phyloP scores from a whole-genome alignment of 2,113 vertebrate species.

The Thunnus thynnus region DNA sequence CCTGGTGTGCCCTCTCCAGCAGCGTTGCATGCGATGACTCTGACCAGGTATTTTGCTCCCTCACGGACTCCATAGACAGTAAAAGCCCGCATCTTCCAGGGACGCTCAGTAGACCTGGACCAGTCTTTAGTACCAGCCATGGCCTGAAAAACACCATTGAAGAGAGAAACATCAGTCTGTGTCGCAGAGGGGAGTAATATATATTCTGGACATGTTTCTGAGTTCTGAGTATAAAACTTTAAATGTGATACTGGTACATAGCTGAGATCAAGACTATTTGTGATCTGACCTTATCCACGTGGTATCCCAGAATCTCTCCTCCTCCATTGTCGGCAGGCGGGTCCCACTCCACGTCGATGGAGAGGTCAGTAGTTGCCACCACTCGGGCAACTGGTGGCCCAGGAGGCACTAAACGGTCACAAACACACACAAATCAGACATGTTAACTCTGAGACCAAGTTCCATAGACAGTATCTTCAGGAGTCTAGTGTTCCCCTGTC shows the following conservation, averaged over 20 bases:
- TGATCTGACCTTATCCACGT: conserved; percentile 90
- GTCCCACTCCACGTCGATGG: conserved; percentile 95
- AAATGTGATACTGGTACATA: too few relatives aligned
- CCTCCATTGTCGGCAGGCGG: conserved; percentile 93
- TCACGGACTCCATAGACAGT: conserved; percentile 95
- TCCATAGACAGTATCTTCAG: not conserved
- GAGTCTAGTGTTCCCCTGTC: too few relatives aligned
- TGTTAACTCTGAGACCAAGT: not conserved
- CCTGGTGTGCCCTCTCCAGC: conserved; percentile 96
- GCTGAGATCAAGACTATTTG: not conserved
- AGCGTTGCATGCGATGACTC: conserved; percentile 92
- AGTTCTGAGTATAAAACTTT: too few relatives aligned
- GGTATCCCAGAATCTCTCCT: conserved; percentile 94
- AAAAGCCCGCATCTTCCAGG: conserved; percentile 87
- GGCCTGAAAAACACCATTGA: conserved; percentile 64
- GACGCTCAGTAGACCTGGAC: conserved; percentile 95
- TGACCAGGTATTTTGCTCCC: conserved; percentile 93
- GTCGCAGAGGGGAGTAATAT: too few relatives aligned
- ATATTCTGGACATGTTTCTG: too few relatives aligned
- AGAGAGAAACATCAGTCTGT: not conserved
- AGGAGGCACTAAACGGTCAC: conserved; percentile 88
- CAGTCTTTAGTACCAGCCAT: conserved; percentile 93
- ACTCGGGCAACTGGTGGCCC: conserved; percentile 92
- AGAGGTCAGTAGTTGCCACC: conserved; percentile 88
- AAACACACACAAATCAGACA: not conserved